These are phyloP conservation scores for Ptilorrhoa leucosticta DNA, from an alignment of 2,113 vertebrate species.

Conservation along the genomic window DNA sequence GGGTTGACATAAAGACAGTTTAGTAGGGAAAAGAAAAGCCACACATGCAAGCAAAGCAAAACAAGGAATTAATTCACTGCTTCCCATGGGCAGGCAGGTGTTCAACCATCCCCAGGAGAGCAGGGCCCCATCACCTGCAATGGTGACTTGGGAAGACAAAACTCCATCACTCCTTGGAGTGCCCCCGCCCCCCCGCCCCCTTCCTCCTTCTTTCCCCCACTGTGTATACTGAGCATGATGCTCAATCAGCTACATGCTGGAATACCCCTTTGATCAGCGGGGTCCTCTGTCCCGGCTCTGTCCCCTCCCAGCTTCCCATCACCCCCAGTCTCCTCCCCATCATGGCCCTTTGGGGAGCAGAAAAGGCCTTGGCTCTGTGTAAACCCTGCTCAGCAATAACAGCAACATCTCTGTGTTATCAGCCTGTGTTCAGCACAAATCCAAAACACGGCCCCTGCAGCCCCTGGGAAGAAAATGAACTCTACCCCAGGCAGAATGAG, in stretches of 20 bases:
- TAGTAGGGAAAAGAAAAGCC: not conserved
- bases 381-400: not conserved
- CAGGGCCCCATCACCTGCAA: not conserved
- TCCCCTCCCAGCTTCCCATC: not conserved
- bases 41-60: not conserved
- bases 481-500: not conserved
- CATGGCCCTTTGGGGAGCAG: not conserved
- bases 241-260: not conserved
- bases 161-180: not conserved
- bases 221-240: not conserved
- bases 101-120: not conserved
- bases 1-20: not conserved
- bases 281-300: not conserved
- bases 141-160: not conserved
- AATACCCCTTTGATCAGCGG: not conserved
- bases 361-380: not conserved
- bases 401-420: not conserved
- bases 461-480: no score
- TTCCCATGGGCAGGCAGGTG: not conserved
- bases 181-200: no score
- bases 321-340: not conserved
- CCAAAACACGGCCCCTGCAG: not conserved
- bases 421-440: not conserved
- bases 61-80: not conserved
- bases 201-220: not conserved